Percentiles rank a stretch among this genome's conserved stretches.
These are phyloP conservation scores for Arrhopalites spinosus DNA, from an alignment of 2,888 invertebrate species.

Conservation along the genomic window DNA sequence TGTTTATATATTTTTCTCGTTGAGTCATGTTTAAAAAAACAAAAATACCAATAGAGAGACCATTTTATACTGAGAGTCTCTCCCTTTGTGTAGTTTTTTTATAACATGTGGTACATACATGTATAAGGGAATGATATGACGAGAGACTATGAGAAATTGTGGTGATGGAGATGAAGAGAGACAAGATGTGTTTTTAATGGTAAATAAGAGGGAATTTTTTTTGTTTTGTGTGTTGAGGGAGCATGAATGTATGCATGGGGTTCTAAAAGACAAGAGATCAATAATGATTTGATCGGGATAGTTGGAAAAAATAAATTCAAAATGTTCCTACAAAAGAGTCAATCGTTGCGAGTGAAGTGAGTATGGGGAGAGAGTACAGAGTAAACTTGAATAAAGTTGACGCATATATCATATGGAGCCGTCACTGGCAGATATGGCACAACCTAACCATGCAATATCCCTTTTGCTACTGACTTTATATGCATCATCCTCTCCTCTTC, in stretches of 20 bases:
- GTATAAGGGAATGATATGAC: not conserved
- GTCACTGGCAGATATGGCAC: constrained; percentile 47
- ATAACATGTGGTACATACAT: not conserved
- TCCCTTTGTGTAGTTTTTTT: not conserved
- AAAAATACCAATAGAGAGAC: not conserved
- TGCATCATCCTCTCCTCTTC: not conserved
- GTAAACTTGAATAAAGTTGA: constrained; percentile 42
- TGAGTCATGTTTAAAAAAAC: no score
- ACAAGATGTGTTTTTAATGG: constrained; percentile 25
- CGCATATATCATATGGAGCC: constrained; percentile 49
- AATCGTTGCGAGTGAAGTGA: constrained; percentile 39
- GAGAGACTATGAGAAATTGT: not conserved
- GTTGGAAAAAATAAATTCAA: constrained; percentile 40
- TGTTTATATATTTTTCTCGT: no score
- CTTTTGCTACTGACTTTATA: not conserved
- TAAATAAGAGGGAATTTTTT: constrained; percentile 22
- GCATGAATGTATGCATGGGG: constrained; percentile 29
- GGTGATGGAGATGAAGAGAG: not conserved
- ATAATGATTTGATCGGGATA: constrained; percentile 39
- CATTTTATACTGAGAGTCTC: not conserved
- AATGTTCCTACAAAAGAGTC: constrained; percentile 33
- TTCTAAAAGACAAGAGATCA: constrained; percentile 21
- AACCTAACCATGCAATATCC: constrained; percentile 5
- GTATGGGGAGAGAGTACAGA: constrained; percentile 16
- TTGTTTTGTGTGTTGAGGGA: no score